Evolutionary conservation across 2,888 invertebrate genomes (phyloP).

Genomic region (Caenorhabditis japonica): DNA sequence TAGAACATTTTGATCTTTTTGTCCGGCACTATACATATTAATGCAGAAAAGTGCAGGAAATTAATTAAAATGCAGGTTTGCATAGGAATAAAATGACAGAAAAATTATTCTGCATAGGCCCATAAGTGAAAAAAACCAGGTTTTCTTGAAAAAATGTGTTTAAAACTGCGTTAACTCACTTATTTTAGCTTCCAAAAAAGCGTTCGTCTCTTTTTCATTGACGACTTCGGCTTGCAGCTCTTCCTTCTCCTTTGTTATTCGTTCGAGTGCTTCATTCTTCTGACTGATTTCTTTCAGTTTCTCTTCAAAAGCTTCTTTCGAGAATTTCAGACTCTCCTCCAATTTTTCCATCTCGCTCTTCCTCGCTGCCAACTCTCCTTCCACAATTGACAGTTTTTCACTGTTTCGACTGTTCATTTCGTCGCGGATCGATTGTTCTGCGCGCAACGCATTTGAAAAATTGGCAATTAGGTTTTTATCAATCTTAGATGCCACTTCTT

Average conservation of each 20-base stretch:
- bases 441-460: background rate
- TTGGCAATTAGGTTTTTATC: background rate
- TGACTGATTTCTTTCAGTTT: background rate
- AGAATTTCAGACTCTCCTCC: background rate
- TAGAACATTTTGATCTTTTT: no score
- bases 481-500: background rate
- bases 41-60: no score
- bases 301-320: background rate
- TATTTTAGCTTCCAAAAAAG: slow-evolving; percentile 1
- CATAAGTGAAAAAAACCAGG: no score
- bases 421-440: slow-evolving; percentile 8
- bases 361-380: background rate
- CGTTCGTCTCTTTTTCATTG: background rate
- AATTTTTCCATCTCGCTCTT: background rate
- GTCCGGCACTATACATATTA: no score
- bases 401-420: background rate
- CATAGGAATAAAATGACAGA: no score
- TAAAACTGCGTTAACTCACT: no score
- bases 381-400: background rate
- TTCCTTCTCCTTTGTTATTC: background rate
- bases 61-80: no score
- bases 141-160: no score
- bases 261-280: background rate
- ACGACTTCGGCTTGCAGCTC: no score
- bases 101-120: no score